phyloP scores from a whole-genome alignment of 2,888 invertebrate genomes.

The Ryuthela nishihirai region DNA sequence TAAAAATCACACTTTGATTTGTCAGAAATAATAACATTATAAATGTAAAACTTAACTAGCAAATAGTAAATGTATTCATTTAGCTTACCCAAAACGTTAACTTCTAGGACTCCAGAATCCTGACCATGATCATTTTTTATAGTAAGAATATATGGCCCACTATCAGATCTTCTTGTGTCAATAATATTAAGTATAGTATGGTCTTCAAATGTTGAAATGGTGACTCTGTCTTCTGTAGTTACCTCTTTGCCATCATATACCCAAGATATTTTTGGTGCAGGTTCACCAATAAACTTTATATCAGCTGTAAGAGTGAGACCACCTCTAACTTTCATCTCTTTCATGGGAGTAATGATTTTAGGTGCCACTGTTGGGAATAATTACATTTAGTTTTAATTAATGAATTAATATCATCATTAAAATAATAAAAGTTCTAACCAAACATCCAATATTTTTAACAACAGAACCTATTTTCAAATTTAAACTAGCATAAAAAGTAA shows the following conservation, averaged over 20 bases:
- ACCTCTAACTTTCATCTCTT: slow-evolving; percentile 86
- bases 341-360: slow-evolving; percentile 85
- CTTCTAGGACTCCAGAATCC: slow-evolving; percentile 86
- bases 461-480: too few relatives aligned
- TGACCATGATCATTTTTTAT: slow-evolving; percentile 89
- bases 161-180: slow-evolving; percentile 85
- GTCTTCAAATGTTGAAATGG: slow-evolving; percentile 84
- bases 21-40: too few relatives aligned
- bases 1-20: too few relatives aligned
- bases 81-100: slow-evolving; percentile 70
- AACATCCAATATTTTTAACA: too few relatives aligned
- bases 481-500: too few relatives aligned
- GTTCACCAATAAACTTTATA: slow-evolving; percentile 62
- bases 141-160: slow-evolving; percentile 81
- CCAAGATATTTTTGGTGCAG: slow-evolving; percentile 54
- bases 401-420: too few relatives aligned
- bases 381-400: too few relatives aligned
- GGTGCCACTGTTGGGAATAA: slow-evolving; percentile 88
- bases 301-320: slow-evolving; percentile 87
- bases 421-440: too few relatives aligned
- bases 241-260: slow-evolving; percentile 49
- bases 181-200: slow-evolving; percentile 89
- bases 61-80: too few relatives aligned
- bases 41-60: too few relatives aligned
- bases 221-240: slow-evolving; percentile 73